Evolutionary conservation across 2,113 vertebrate species (phyloP).

Genomic region (Tursiops truncatus): DNA sequence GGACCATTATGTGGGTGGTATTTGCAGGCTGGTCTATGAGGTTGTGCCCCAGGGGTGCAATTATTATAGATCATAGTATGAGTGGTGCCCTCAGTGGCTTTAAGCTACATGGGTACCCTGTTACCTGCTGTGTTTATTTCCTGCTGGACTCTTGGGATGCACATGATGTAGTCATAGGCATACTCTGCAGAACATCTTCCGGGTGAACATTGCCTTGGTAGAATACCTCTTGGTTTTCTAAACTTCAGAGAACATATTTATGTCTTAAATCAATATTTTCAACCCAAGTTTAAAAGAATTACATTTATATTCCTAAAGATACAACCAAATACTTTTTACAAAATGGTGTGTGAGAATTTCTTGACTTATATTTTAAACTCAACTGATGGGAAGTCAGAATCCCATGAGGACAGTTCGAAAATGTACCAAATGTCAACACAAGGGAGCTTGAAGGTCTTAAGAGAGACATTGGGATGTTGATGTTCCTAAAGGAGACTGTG

Average conservation of each 20-base stretch:
- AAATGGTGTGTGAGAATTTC: neutral
- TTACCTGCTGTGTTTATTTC: neutral
- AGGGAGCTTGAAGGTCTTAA: neutral
- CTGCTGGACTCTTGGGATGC: neutral
- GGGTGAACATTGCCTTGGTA: neutral
- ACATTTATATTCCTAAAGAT: neutral
- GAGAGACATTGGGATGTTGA: neutral
- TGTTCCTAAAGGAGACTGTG: neutral
- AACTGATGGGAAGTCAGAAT: neutral
- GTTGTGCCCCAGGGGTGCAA: neutral
- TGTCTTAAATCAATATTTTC: neutral
- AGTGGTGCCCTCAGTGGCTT: neutral
- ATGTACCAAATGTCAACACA: neutral
- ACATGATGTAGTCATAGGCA: rapidly evolving
- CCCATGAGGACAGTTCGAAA: neutral
- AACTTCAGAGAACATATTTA: neutral
- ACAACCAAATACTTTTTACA: neutral
- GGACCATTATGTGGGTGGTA: neutral
- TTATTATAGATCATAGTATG: neutral
- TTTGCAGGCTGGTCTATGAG: neutral
- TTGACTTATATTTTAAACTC: conserved; percentile 22
- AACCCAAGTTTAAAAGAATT: neutral
- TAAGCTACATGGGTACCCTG: neutral
- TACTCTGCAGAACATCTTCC: neutral
- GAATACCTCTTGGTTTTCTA: neutral